Conservation (phyloP, 2,797 vertebrate genomes). For the Rhinoraja longicauda region DNA sequence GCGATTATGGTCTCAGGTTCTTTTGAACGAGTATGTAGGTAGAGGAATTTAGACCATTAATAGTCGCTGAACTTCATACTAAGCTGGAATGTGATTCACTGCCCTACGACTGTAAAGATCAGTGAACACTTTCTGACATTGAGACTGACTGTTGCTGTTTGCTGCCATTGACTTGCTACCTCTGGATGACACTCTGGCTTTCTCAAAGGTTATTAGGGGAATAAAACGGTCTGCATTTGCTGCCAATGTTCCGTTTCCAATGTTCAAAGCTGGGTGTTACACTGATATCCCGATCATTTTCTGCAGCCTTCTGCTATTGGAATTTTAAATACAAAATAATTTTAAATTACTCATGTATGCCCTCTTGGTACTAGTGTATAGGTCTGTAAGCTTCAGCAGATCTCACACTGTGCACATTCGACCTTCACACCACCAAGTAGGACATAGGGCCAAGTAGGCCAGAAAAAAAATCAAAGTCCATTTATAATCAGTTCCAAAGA, state of each 20-base stretch:
- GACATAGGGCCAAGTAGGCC: neutral
- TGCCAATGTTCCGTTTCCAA: neutral
- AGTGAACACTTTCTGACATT: neutral
- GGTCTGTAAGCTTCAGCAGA: neutral
- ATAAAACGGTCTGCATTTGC: neutral
- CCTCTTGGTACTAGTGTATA: neutral
- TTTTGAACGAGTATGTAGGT: neutral
- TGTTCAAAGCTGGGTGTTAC: neutral
- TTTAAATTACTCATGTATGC: neutral
- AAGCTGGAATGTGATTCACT: neutral
- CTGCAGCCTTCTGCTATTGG: neutral
- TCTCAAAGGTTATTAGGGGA: neutral
- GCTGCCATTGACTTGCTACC: neutral
- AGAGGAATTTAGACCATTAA: neutral
- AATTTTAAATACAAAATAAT: neutral
- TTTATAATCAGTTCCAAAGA: neutral
- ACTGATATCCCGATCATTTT: neutral
- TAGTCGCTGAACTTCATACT: neutral
- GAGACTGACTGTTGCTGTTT: neutral
- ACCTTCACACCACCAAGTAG: neutral
- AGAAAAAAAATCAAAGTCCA: neutral
- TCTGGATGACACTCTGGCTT: neutral
- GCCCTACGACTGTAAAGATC: neutral
- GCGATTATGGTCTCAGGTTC: neutral
- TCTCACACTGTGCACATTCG: neutral